Conservation (phyloP, 2,113 vertebrate genomes). For the Ctenomys sociabilis region DNA sequence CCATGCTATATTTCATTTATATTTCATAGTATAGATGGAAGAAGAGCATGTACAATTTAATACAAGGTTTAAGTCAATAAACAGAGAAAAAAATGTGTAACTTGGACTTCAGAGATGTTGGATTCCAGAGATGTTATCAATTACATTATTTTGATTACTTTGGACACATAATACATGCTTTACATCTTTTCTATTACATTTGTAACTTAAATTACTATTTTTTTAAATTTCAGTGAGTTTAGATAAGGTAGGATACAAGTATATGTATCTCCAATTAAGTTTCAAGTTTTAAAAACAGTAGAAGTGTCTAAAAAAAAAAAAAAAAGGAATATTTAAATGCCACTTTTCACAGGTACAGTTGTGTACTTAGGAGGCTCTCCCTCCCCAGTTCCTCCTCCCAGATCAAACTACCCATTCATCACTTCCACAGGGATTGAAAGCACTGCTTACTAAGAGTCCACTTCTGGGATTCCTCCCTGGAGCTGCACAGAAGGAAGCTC, state of each 20-base stretch:
- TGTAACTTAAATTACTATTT: neutral
- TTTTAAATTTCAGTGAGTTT: conserved; percentile 6
- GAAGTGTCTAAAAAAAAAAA: neutral
- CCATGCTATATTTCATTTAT: too few relatives aligned
- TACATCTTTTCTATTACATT: neutral
- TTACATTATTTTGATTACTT: neutral
- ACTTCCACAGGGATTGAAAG: neutral
- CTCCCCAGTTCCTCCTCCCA: rapidly evolving
- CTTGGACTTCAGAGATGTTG: neutral
- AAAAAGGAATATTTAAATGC: neutral
- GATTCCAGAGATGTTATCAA: neutral
- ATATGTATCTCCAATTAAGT: neutral
- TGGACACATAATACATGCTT: neutral
- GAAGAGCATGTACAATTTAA: conserved; percentile 45
- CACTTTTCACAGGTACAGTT: neutral
- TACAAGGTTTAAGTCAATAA: neutral
- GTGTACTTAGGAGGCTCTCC: neutral
- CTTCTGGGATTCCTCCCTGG: neutral
- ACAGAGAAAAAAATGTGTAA: neutral
- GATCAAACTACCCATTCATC: neutral
- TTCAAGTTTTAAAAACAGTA: neutral
- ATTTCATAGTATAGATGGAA: neutral
- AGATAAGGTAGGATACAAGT: neutral
- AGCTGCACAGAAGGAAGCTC: neutral
- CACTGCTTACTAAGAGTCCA: neutral